Conservation (phyloP, 2,797 vertebrate species). For the Carapus acus region DNA sequence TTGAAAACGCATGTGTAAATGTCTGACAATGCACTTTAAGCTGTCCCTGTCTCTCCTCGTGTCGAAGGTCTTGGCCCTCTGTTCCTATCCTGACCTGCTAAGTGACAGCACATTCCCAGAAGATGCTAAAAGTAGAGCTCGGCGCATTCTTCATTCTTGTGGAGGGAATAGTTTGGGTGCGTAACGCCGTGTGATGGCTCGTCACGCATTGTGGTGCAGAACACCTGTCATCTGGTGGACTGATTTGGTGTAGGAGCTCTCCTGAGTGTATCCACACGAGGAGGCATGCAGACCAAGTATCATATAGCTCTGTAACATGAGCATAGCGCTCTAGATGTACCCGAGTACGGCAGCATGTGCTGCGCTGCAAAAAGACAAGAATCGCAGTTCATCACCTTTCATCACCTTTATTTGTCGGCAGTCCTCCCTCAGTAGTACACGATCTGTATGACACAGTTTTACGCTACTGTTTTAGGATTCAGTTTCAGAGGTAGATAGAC, state of each 20-base stretch:
- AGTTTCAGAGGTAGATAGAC: too few species aligned
- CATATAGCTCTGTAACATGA: neutral
- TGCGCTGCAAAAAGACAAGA: too few species aligned
- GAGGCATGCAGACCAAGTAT: neutral
- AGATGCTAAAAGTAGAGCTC: slow-evolving; percentile 79
- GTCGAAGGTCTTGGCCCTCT: slow-evolving; percentile 80
- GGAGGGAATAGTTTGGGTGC: slow-evolving; percentile 82
- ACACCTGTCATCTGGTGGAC: neutral
- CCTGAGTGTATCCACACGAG: neutral
- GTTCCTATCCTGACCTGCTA: slow-evolving; percentile 80
- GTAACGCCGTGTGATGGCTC: slow-evolving; percentile 30
- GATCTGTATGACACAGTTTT: too few species aligned
- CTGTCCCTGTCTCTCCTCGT: slow-evolving; percentile 12
- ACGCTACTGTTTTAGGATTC: too few species aligned
- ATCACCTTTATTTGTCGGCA: too few species aligned
- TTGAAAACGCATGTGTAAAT: slow-evolving; percentile 3
- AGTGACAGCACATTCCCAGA: slow-evolving; percentile 75
- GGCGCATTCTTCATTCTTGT: slow-evolving; percentile 77
- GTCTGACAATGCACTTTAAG: neutral
- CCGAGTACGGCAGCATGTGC: too few species aligned
- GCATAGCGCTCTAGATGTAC: too few species aligned
- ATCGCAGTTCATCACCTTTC: too few species aligned
- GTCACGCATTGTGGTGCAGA: neutral
- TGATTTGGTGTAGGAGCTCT: neutral
- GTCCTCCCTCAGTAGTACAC: too few species aligned